phyloP scores from a whole-genome alignment of 2,797 vertebrate species.

The Scolopax bukidnonensis region DNA sequence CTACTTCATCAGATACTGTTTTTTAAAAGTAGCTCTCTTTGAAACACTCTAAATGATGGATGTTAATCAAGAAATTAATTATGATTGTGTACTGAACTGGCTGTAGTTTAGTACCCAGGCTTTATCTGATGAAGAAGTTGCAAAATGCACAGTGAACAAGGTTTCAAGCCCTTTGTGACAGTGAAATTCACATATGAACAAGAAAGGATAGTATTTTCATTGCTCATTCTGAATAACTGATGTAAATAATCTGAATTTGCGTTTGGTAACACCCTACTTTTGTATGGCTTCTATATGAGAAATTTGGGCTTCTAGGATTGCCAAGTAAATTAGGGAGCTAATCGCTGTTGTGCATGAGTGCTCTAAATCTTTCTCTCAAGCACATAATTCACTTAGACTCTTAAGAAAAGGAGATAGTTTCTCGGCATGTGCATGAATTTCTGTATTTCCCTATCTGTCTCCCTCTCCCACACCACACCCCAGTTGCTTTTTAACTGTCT shows the following conservation, averaged over 20 bases:
- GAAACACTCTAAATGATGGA: neutral
- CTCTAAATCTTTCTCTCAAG: conserved; percentile 28
- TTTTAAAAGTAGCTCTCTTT: neutral
- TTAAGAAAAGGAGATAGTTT: neutral
- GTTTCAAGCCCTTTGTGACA: neutral
- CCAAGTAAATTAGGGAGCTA: conserved; percentile 16
- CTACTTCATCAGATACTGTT: neutral
- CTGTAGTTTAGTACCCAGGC: neutral
- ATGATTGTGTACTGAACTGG: neutral
- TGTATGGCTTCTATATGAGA: neutral
- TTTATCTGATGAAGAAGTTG: neutral
- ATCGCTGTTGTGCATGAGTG: neutral
- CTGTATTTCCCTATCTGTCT: neutral
- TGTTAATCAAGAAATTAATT: neutral
- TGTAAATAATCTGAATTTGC: neutral
- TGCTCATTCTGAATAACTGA: neutral
- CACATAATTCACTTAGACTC: neutral
- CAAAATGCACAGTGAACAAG: neutral
- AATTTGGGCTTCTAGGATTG: neutral
- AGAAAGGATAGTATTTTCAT: neutral
- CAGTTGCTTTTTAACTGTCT: neutral
- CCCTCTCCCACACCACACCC: rapidly evolving
- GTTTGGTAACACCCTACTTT: neutral
- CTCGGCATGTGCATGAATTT: neutral
- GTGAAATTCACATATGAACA: neutral